phyloP scores from a whole-genome alignment of 2,797 vertebrate genomes.

The Acrocephalus scirpaceus region DNA sequence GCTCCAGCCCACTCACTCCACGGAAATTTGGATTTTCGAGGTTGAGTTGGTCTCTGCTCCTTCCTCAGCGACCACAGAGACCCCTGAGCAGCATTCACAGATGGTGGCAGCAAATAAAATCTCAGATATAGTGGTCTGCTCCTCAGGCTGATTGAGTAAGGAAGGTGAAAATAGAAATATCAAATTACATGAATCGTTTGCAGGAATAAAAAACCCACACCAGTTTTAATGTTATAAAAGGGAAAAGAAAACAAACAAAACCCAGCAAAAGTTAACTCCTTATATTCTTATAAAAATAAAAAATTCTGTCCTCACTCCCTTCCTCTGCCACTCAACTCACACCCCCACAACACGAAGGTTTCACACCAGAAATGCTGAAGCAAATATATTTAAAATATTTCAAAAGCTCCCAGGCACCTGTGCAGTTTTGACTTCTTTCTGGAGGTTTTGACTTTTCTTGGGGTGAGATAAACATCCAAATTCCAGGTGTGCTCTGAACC shows the following conservation, averaged over 20 bases:
- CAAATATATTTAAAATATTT: neutral
- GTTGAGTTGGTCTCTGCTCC: neutral
- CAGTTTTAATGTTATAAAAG: neutral
- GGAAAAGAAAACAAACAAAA: neutral
- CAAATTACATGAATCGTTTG: rapidly evolving
- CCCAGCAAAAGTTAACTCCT: neutral
- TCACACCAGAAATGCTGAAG: neutral
- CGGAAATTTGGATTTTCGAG: neutral
- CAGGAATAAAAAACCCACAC: neutral
- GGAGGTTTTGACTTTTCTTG: neutral
- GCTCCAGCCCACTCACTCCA: neutral
- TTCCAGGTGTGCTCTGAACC: neutral
- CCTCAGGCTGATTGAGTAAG: neutral
- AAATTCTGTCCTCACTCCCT: neutral
- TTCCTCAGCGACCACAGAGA: neutral
- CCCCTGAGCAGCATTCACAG: neutral
- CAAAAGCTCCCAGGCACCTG: neutral
- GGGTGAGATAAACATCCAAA: neutral
- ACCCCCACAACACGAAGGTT: neutral
- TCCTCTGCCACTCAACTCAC: neutral
- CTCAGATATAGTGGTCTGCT: neutral
- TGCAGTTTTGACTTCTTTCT: neutral
- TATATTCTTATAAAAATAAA: neutral
- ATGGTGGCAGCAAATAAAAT: neutral
- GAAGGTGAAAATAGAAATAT: neutral